Base-by-base conservation (phyloP, 2,797 vertebrate species). In the Characodon lateralis region DNA sequence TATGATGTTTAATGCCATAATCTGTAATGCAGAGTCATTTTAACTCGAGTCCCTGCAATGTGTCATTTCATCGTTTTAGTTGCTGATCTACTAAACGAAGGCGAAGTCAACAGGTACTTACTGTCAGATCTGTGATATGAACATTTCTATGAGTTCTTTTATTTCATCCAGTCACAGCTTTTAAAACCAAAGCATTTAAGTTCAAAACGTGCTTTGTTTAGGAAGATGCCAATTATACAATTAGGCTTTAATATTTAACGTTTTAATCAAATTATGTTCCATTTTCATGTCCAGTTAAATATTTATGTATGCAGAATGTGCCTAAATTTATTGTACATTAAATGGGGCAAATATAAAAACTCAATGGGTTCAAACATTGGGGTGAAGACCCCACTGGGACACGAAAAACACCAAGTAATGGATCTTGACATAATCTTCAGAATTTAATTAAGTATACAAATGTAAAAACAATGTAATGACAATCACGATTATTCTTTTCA, bases 1-100 rank as follows among this genome's bases (percentile, higher is more conserved):
- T 50, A 58, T 76, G 59, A 55, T 78, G 80, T 86, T 81, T 76
- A 79, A 88, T 74, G 65, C 82, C 31, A 6, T 41, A 41, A 24
- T 66, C 63, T 13, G 35, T 43, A 82, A 85, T 78, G 76, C 69
- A 55, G 77, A 75, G 76, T 78, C 80, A 59, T 78, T 75, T 73
- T 59, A 28, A 68, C 10, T 39, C 31, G 31, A 12, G 5, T 58
- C 1, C 35, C 35, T 26, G 26, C 16, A 14, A 1, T 13, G 24
- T 12, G 55, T 80, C 35, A 10, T 24, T 9, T 80, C 3, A 28
- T 4, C 22, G 35, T 35, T 35, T 35, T 35, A 35, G 35, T 35
- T 46, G 65, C 22, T 41, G 35, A 43, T 43, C 39, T n/a, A 14
- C 20, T 24, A 68, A 68, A 43, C 43, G 12, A 68, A 68, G 22